Conservation (phyloP, 2,888 invertebrate genomes). For the Polyommatus icarus region DNA sequence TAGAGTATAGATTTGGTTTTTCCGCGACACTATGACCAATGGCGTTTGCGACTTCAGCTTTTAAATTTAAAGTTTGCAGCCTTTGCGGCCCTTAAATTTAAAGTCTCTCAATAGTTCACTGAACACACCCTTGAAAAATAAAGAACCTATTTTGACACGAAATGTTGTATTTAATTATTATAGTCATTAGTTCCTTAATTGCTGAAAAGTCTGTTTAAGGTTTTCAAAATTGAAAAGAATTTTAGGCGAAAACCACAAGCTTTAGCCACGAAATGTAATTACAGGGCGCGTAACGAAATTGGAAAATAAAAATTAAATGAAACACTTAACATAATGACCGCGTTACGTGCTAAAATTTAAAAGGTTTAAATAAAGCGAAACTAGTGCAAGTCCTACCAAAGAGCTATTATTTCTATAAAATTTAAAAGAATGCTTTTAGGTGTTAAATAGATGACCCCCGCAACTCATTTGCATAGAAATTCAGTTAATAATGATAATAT, state of each 20-base stretch:
- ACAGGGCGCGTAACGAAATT: neutral
- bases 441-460: too few species aligned
- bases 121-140: neutral
- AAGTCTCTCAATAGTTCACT: neutral
- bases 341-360: neutral
- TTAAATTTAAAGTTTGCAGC: too few species aligned
- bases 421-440: neutral
- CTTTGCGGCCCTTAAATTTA: too few species aligned
- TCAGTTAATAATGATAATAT: too few species aligned
- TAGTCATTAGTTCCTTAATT: neutral
- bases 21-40: neutral
- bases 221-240: neutral
- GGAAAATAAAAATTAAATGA: slow-evolving; percentile 10
- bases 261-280: slow-evolving; percentile 3
- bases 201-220: neutral
- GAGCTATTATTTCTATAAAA: neutral
- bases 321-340: slow-evolving; percentile 11
- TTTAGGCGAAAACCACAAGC: neutral
- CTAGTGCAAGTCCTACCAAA: neutral
- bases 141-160: neutral
- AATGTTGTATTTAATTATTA: neutral
- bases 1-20: neutral
- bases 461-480: too few species aligned
- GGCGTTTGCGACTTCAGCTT: neutral
- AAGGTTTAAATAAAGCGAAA: neutral